These are phyloP conservation scores for Trichosurus vulpecula DNA, from an alignment of 2,797 vertebrate genomes.

Conservation along the genomic window DNA sequence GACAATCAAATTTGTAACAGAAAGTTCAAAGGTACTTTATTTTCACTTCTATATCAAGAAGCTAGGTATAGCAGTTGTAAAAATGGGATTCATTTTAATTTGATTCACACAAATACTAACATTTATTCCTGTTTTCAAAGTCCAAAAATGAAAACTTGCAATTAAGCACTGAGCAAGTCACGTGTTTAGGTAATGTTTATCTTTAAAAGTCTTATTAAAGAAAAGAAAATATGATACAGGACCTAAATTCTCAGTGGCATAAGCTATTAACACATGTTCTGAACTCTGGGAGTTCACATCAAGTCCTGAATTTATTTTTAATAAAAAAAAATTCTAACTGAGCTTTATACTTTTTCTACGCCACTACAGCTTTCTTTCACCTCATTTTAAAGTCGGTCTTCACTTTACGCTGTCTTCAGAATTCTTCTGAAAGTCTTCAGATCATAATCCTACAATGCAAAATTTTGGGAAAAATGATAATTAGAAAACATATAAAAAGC, in stretches of 20 bases:
- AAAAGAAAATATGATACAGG: slow-evolving; percentile 84
- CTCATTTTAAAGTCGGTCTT: slow-evolving; percentile 99
- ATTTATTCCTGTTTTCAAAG: slow-evolving; percentile 87
- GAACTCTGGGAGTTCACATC: slow-evolving; percentile 86
- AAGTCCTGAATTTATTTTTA: slow-evolving; percentile 88
- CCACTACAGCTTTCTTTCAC: slow-evolving; percentile 99
- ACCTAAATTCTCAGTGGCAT: slow-evolving; percentile 88
- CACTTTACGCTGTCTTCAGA: slow-evolving; percentile 90
- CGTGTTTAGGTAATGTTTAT: slow-evolving; percentile 86
- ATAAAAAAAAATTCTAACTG: slow-evolving; percentile 85
- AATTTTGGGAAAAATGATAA: slow-evolving; percentile 90
- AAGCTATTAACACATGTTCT: slow-evolving; percentile 86
- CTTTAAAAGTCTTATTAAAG: slow-evolving; percentile 86
- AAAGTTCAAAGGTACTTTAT: slow-evolving; percentile 89
- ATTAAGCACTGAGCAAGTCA: slow-evolving; percentile 89
- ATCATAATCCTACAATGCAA: slow-evolving; percentile 92
- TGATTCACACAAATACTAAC: slow-evolving; percentile 88
- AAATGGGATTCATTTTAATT: slow-evolving; percentile 87
- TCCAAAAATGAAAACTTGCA: slow-evolving; percentile 89
- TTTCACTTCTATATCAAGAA: slow-evolving; percentile 88
- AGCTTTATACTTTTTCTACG: slow-evolving; percentile 91
- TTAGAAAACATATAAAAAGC: slow-evolving; percentile 88
- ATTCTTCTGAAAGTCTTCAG: slow-evolving; percentile 90
- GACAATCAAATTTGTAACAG: slow-evolving; percentile 88
- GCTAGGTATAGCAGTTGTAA: slow-evolving; percentile 87